Evolutionary conservation across 1,140 invertebrate species (phyloP), one percentile per base, ranked within the genome.

Genomic region (Lepidurus couesii): DNA sequence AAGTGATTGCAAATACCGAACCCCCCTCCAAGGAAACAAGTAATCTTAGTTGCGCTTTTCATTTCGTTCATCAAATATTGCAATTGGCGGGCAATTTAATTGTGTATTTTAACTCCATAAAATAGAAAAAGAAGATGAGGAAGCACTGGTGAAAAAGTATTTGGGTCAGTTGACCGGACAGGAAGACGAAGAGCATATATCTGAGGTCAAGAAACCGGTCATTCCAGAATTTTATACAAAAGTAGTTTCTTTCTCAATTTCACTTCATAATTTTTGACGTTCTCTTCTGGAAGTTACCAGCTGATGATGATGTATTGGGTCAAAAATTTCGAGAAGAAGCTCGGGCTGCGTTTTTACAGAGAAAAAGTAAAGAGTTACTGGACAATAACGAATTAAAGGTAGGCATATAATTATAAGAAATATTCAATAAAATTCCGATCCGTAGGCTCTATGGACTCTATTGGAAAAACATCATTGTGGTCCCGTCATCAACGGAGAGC

Each of bases 251-350:
- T 77, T 34, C 44, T 74, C n/a, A n/a, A n/a, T n/a, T n/a, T n/a
- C n/a, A n/a, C n/a, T n/a, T n/a, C n/a, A n/a, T n/a, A n/a, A n/a
- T n/a, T n/a, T n/a, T n/a, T 75, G 7, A 75, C n/a, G 8, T 21
- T 75, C 26, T 21, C 7, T 73, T 75, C 75, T 82, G 83, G 43
- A 76, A 90, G 88, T 83, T 93, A 13, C 93, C 93, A 0, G 88
- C 89, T 81, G 89, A 92, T 78, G 90, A 92, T 83, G 92, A 95
- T 82, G 87, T 90, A 7, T 82, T 95, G 13, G 87, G 90, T 1
- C 90, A 93, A 82, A 94, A 95, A 84, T 84, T 96, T n/a, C 86
- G 93, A 74, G 93, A 95, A 84, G 94, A 96, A 85, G 93, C 94
- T 0, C 87, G 94, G 82, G 92, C 93, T 11, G 87, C 93, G 74